phyloP scores from a whole-genome alignment of 2,888 invertebrate species.

The Yponomeuta malinellus region DNA sequence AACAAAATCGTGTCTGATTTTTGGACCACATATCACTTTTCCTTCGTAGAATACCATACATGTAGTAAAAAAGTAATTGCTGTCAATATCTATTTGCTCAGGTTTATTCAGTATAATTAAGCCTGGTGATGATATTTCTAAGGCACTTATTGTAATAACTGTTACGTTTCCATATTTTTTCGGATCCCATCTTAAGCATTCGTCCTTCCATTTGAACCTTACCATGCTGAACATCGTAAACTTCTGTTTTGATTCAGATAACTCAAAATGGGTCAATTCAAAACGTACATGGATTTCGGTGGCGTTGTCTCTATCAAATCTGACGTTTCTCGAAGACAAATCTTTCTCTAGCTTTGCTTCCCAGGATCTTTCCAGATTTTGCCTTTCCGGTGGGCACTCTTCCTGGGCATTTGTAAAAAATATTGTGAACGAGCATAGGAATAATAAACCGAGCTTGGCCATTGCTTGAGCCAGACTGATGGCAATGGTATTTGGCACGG shows the following conservation, averaged over 20 bases:
- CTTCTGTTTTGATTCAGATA: background rate
- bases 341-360: background rate
- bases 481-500: background rate
- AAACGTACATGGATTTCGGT: background rate
- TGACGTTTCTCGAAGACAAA: background rate
- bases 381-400: background rate
- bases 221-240: background rate
- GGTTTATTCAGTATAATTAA: background rate
- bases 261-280: background rate
- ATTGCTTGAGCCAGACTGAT: background rate
- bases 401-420: background rate
- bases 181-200: background rate
- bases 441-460: background rate
- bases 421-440: background rate
- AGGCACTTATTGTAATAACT: background rate
- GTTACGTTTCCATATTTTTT: background rate
- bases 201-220: background rate
- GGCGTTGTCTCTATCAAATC: background rate
- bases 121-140: background rate
- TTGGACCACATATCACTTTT: background rate
- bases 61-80: background rate
- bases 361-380: conserved; percentile 1
- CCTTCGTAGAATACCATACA: background rate
- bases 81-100: background rate
- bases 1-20: background rate